A percentile compares a stretch with the other conserved stretches of the same genome.
phyloP scores from a whole-genome alignment of 2,797 vertebrate species.

The Gouania willdenowi region DNA sequence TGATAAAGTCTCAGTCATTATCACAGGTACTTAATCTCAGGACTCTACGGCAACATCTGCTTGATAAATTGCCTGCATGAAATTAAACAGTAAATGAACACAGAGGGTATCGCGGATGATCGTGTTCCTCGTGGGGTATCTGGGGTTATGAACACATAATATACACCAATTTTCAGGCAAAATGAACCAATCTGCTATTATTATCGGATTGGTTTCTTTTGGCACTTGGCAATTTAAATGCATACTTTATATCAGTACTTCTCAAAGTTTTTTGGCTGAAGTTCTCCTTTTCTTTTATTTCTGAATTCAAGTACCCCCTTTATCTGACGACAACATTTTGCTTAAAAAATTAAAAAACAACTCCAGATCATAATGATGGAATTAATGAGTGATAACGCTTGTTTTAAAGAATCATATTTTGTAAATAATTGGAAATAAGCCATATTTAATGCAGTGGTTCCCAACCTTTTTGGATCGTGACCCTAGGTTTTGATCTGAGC shows the following conservation, averaged over 20 bases:
- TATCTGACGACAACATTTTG: no score
- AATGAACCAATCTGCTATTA: slow-evolving; percentile 12
- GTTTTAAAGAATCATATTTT: no score
- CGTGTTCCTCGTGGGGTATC: slow-evolving; percentile 46
- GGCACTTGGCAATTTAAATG: background rate
- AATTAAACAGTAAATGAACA: slow-evolving; percentile 67
- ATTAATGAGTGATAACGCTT: no score
- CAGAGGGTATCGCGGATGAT: slow-evolving; percentile 51
- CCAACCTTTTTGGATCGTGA: no score
- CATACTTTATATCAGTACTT: background rate
- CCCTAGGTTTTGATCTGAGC: no score
- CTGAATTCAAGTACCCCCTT: no score
- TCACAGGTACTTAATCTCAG: slow-evolving; percentile 64
- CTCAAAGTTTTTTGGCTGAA: no score
- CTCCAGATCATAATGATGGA: no score
- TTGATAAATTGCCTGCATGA: slow-evolving; percentile 71
- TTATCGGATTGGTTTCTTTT: slow-evolving; percentile 4
- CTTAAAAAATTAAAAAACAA: no score
- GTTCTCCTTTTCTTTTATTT: no score
- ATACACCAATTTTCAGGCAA: slow-evolving; percentile 41
- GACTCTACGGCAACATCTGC: slow-evolving; percentile 70
- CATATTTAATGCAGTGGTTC: no score
- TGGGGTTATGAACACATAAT: slow-evolving; percentile 43
- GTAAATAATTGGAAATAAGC: no score
- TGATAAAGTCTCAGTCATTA: slow-evolving; percentile 67